Conservation (phyloP, 2,113 vertebrate genomes). For the Arothron firmamentum region DNA sequence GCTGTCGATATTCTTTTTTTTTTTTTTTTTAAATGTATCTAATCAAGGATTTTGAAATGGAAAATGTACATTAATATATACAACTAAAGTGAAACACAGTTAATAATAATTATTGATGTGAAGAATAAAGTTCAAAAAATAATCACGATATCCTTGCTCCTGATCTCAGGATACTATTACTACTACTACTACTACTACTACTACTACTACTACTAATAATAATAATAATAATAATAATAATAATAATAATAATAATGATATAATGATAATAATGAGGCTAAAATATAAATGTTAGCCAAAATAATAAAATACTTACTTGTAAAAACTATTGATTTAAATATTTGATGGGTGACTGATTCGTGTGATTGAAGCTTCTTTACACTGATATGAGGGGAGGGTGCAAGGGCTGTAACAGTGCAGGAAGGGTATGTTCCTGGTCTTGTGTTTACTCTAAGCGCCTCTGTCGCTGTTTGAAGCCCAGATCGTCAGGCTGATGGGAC, state of each 20-base stretch:
- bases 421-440: neutral
- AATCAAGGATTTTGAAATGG: neutral
- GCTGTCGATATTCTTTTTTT: neutral
- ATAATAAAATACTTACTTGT: too few species aligned
- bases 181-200: neutral
- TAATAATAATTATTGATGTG: neutral
- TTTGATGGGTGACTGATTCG: neutral
- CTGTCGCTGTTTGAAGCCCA: constrained; percentile 54
- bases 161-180: too few species aligned
- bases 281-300: too few species aligned
- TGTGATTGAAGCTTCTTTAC: neutral
- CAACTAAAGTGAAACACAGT: neutral
- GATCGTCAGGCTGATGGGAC: constrained; percentile 45
- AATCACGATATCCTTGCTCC: neutral
- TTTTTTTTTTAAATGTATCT: neutral
- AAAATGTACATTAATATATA: neutral
- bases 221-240: too few species aligned
- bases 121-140: neutral
- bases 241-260: too few species aligned
- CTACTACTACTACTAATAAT: too few species aligned
- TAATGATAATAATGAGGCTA: too few species aligned
- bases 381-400: neutral
- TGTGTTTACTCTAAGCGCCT: constrained; percentile 52
- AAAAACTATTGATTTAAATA: too few species aligned
- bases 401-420: neutral